phyloP scores from a whole-genome alignment of 2,113 vertebrate species.

The Tyrannus savana region DNA sequence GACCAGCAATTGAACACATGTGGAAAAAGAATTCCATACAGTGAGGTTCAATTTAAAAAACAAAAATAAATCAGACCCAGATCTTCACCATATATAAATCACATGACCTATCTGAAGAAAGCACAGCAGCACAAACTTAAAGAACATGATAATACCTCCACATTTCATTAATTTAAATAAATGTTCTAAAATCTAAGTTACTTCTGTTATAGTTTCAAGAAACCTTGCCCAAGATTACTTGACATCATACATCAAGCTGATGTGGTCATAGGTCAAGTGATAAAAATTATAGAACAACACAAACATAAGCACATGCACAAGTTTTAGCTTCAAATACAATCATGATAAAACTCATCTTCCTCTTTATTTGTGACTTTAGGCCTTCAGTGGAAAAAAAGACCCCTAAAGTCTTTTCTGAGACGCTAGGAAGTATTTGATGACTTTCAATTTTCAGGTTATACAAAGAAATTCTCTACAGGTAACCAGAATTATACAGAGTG shows the following conservation, averaged over 20 bases:
- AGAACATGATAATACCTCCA: not conserved
- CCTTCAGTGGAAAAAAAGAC: fast-evolving
- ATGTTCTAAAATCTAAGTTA: not conserved
- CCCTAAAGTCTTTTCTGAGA: not conserved
- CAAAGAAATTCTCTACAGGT: not conserved
- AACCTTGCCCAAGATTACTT: not conserved
- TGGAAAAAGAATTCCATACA: not conserved
- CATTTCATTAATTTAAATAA: not conserved
- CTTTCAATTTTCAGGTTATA: not conserved
- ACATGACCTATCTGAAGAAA: not conserved
- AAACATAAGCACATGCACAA: not conserved
- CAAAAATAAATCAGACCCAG: not conserved
- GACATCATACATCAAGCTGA: not conserved
- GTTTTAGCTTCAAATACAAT: not conserved
- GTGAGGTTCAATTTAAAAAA: not conserved
- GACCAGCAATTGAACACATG: not conserved
- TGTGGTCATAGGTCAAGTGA: not conserved
- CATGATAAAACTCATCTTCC: not conserved
- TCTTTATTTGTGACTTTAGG: not conserved
- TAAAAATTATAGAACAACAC: not conserved
- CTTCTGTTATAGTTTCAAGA: not conserved
- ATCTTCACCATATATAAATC: not conserved
- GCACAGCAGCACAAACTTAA: not conserved
- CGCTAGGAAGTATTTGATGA: not conserved
- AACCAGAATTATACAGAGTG: not conserved